Evolutionary conservation across 2,113 vertebrate genomes (phyloP).

Genomic region (Tenrec ecaudatus): DNA sequence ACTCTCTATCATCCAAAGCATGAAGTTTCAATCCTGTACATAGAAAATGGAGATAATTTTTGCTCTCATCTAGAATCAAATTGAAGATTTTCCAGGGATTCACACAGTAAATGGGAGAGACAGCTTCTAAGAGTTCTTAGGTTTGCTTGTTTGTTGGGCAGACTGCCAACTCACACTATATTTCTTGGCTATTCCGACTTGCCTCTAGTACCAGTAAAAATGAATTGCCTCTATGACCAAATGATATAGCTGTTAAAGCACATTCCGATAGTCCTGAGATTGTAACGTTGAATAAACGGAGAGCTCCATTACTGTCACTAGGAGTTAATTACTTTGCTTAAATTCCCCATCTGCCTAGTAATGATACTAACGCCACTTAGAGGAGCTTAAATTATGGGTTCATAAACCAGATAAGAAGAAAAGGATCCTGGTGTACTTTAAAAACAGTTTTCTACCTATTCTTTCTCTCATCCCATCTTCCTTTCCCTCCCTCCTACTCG

Average conservation of each 20-base stretch:
- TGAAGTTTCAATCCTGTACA: not conserved
- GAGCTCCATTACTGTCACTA: not conserved
- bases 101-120: not conserved
- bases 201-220: not conserved
- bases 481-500: not conserved
- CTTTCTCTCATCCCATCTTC: not conserved
- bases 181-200: conserved; percentile 3
- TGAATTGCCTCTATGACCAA: not conserved
- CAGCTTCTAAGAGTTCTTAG: not conserved
- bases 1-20: conserved; percentile 5
- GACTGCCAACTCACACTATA: not conserved
- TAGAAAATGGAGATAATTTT: conserved; percentile 8
- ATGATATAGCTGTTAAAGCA: not conserved
- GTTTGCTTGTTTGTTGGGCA: conserved; percentile 43
- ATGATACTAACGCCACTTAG: not conserved
- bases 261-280: not conserved
- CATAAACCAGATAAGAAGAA: not conserved
- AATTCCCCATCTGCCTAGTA: not conserved
- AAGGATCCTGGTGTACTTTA: not conserved
- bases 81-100: conserved; percentile 37
- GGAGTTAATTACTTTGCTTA: conserved; percentile 35
- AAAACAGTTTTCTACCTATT: not conserved
- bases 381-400: conserved; percentile 29
- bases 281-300: not conserved
- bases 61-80: conserved; percentile 54